A percentile compares a stretch with the other conserved stretches of the same genome.
Conservation (phyloP, 2,888 invertebrate species). For the Melinaea menophilus region DNA sequence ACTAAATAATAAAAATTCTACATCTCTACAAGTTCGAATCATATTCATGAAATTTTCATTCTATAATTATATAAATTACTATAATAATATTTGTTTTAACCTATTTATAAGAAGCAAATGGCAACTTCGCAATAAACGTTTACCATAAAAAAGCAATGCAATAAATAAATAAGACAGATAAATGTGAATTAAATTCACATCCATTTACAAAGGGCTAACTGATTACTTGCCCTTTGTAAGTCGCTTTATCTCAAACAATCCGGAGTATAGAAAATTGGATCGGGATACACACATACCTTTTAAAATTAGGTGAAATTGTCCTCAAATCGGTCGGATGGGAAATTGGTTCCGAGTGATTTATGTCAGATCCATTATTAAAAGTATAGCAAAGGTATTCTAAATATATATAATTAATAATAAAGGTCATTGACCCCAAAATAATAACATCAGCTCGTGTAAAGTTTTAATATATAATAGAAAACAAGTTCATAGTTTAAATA, state of each 20-base stretch:
- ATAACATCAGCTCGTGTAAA: no score
- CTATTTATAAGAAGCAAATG: no score
- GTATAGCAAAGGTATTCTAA: background rate
- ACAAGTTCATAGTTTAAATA: no score
- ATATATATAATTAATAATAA: no score
- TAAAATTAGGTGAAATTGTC: slow-evolving; percentile 13
- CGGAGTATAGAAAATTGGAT: slow-evolving; percentile 19
- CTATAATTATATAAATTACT: no score
- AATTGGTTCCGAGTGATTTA: slow-evolving; percentile 1
- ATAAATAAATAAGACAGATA: background rate
- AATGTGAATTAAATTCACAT: slow-evolving; percentile 7
- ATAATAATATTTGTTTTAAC: no score
- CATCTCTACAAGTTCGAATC: no score
- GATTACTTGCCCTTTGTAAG: slow-evolving; percentile 14
- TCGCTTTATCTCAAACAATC: slow-evolving; percentile 16
- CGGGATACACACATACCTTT: slow-evolving; percentile 9
- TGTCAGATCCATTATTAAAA: background rate
- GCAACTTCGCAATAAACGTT: background rate
- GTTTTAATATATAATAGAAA: no score
- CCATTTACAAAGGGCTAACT: slow-evolving; percentile 9
- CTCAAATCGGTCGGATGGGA: slow-evolving; percentile 7
- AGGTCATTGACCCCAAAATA: no score
- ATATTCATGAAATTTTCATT: no score
- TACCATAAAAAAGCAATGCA: background rate
- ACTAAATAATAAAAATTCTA: no score